phyloP scores from a whole-genome alignment of 2,888 invertebrate genomes.

The Atrina japonica region DNA sequence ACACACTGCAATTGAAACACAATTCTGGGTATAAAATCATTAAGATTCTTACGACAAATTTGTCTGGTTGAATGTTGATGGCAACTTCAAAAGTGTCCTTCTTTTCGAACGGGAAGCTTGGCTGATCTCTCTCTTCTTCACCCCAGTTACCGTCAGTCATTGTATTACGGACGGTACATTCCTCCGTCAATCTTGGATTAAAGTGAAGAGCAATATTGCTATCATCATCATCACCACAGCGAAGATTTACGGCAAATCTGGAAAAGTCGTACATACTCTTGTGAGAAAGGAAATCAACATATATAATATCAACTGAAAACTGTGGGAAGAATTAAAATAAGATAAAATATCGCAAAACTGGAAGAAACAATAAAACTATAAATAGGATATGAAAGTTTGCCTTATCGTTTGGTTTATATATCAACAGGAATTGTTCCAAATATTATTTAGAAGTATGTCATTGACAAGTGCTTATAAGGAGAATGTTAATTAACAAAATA shows the following conservation, averaged over 20 bases:
- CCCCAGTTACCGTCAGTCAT: slow-evolving; percentile 61
- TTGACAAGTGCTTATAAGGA: too few species aligned
- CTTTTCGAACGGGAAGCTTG: slow-evolving; percentile 62
- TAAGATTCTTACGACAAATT: slow-evolving; percentile 58
- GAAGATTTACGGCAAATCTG: slow-evolving; percentile 64
- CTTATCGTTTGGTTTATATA: too few species aligned
- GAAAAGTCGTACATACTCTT: too few species aligned
- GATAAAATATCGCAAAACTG: too few species aligned
- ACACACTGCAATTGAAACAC: too few species aligned
- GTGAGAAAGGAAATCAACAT: neutral
- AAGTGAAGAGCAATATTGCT: slow-evolving; percentile 65
- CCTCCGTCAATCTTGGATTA: slow-evolving; percentile 59
- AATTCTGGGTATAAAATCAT: too few species aligned
- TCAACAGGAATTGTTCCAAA: too few species aligned
- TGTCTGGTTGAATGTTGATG: slow-evolving; percentile 51
- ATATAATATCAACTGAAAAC: neutral
- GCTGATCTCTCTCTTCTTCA: slow-evolving; percentile 62
- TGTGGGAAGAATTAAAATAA: too few species aligned
- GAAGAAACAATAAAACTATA: too few species aligned
- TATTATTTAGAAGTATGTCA: too few species aligned
- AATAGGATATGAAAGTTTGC: too few species aligned
- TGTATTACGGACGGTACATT: slow-evolving; percentile 57
- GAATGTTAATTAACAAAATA: too few species aligned
- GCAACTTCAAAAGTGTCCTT: slow-evolving; percentile 61
- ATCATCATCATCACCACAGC: slow-evolving; percentile 54